Conservation (phyloP, 2,888 invertebrate species). For the Onchidella celtica region DNA sequence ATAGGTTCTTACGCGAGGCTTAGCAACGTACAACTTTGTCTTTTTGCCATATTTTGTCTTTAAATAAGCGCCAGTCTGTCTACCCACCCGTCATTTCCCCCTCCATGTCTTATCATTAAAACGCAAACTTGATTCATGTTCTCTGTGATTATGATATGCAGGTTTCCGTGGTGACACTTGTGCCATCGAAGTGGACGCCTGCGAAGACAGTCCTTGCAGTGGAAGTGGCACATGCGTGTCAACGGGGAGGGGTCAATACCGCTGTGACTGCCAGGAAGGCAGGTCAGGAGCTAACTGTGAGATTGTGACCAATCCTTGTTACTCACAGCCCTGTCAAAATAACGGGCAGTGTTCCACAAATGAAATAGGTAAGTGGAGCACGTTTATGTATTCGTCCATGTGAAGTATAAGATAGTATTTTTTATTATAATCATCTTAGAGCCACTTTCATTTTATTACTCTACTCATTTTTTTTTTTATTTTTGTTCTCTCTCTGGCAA, state of each 20-base stretch:
- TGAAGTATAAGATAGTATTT: too few species aligned
- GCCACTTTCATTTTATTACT: not conserved
- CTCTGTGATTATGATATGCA: too few species aligned
- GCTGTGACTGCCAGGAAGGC: conserved; percentile 55
- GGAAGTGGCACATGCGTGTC: conserved; percentile 90
- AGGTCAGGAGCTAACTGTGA: conserved; percentile 84
- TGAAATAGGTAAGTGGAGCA: conserved; percentile 20
- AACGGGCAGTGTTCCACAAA: conserved; percentile 87
- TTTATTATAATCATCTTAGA: not conserved
- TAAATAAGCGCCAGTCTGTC: too few species aligned
- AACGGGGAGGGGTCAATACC: conserved; percentile 48
- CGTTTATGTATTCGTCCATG: not conserved
- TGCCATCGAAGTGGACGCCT: conserved; percentile 93
- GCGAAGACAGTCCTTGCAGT: conserved; percentile 91
- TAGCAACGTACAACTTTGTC: too few species aligned
- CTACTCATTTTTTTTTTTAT: not conserved
- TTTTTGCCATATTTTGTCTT: too few species aligned
- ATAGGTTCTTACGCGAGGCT: too few species aligned
- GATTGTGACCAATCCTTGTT: conserved; percentile 93
- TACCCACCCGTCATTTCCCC: too few species aligned
- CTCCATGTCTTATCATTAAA: too few species aligned
- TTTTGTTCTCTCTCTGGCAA: not conserved
- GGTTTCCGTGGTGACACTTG: conserved; percentile 81
- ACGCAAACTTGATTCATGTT: too few species aligned
- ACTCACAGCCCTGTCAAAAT: conserved; percentile 94